phyloP scores from a whole-genome alignment of 2,888 invertebrate species.

The Andrena bucephala region DNA sequence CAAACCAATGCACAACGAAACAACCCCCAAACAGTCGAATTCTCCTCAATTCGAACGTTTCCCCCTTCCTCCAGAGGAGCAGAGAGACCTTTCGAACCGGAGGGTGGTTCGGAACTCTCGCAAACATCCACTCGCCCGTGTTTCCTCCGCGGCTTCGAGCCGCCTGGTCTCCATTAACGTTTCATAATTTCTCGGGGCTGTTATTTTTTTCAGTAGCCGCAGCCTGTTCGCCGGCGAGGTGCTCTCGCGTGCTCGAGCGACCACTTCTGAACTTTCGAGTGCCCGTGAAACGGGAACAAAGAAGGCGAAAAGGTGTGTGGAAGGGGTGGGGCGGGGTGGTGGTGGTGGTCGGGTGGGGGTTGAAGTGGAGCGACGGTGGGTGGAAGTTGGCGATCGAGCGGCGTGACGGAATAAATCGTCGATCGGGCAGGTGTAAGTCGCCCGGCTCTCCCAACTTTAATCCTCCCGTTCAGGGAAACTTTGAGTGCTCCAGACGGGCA shows the following conservation, averaged over 20 bases:
- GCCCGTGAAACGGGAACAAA: constrained; percentile 60
- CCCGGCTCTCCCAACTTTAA: constrained; percentile 59
- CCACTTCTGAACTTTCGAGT: constrained; percentile 56
- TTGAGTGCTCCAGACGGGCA: constrained; percentile 17
- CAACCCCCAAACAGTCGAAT: no score
- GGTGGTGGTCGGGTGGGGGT: neutral
- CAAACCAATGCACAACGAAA: no score
- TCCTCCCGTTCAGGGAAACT: constrained; percentile 53
- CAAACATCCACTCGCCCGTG: neutral
- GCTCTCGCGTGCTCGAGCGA: constrained; percentile 40
- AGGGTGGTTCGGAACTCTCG: neutral
- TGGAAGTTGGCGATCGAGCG: constrained; percentile 52
- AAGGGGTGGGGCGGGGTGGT: neutral
- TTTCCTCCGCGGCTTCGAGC: neutral
- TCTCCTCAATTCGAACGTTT: neutral
- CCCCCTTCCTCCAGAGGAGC: neutral
- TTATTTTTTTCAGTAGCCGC: neutral
- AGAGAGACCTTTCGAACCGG: neutral
- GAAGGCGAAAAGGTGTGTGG: neutral
- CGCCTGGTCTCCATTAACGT: neutral
- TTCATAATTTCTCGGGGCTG: constrained; percentile 30
- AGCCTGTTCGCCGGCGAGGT: constrained; percentile 40
- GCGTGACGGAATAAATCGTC: constrained; percentile 76
- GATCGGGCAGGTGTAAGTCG: constrained; percentile 71
- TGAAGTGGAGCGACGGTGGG: constrained; percentile 28